Percentiles rank a stretch among this genome's conserved stretches.
Conservation (phyloP, 1,140 invertebrate species). For the Diorhabda carinulata region DNA sequence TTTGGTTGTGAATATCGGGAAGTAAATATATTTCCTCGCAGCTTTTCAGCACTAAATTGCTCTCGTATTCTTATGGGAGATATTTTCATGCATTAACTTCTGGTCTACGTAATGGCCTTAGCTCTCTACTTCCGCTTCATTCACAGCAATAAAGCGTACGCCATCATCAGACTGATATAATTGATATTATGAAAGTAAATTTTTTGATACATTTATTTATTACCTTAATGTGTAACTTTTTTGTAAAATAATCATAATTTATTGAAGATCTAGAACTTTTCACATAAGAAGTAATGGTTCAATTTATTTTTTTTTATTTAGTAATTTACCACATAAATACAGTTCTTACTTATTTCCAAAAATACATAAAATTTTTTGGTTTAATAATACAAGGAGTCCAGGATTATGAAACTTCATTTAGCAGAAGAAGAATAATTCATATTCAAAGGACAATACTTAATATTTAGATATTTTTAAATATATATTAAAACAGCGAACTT, state of each 20-base stretch:
- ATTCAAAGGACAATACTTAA: too few species aligned
- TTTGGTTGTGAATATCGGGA: background rate
- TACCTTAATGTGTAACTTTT: background rate
- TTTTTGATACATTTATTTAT: background rate
- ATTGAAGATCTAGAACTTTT: too few species aligned
- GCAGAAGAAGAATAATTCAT: too few species aligned
- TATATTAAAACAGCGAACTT: too few species aligned
- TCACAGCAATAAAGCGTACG: slow-evolving; percentile 6
- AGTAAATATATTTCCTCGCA: slow-evolving; percentile 4
- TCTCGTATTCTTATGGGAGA: slow-evolving; percentile 15
- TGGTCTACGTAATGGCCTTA: slow-evolving; percentile 8
- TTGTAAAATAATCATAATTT: background rate
- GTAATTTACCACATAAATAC: too few species aligned
- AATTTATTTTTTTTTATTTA: too few species aligned
- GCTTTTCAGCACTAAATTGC: slow-evolving; percentile 14
- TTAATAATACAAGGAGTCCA: too few species aligned
- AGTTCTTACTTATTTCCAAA: too few species aligned
- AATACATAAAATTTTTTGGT: too few species aligned
- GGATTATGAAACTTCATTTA: too few species aligned
- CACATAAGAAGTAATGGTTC: too few species aligned
- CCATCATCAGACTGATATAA: slow-evolving; percentile 4
- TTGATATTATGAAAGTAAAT: slow-evolving; percentile 1
- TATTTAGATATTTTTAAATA: too few species aligned
- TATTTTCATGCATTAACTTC: slow-evolving; percentile 14
- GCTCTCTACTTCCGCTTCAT: slow-evolving; percentile 12